Percentiles rank a stretch among this genome's conserved stretches.
These are phyloP conservation scores for Meandrina meandrites DNA, from an alignment of 92 coral and sea anemone species.

Conservation along the genomic window DNA sequence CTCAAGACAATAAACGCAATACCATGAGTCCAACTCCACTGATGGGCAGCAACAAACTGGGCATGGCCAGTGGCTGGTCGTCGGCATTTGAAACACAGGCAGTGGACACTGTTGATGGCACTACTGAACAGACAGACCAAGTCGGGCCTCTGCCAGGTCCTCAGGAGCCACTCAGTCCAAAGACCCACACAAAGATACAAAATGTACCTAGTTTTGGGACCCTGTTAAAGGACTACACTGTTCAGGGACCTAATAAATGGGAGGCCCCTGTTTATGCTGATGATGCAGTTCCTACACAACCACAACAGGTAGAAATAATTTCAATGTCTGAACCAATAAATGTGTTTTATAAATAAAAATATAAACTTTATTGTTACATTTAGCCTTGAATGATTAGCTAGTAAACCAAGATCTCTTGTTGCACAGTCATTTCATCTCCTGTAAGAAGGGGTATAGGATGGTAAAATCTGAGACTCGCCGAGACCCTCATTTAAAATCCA, in stretches of 20 bases:
- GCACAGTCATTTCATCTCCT: too few relatives aligned
- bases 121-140: conserved; percentile 1
- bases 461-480: too few relatives aligned
- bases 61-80: conserved; percentile 92
- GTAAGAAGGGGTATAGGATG: too few relatives aligned
- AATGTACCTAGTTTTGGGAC: conserved; percentile 79
- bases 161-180: neutral
- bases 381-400: neutral
- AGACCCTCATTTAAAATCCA: too few relatives aligned
- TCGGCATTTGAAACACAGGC: conserved; percentile 83
- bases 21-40: conserved; percentile 76
- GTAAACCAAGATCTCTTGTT: too few relatives aligned
- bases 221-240: conserved; percentile 77
- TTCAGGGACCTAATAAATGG: conserved; percentile 79
- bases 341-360: neutral
- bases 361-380: neutral
- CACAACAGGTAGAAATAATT: conserved; percentile 15
- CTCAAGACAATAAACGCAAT: conserved; percentile 18
- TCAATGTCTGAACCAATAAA: too few relatives aligned
- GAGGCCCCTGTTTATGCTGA: conserved; percentile 66
- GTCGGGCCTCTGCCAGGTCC: neutral
- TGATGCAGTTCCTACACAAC: neutral
- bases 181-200: conserved; percentile 16
- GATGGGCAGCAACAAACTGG: conserved; percentile 91
- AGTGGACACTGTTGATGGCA: conserved; percentile 29